Evolutionary conservation across 2,797 vertebrate genomes (phyloP), one percentile per base, ranked within the genome.

Genomic region (Mus minutoides): DNA sequence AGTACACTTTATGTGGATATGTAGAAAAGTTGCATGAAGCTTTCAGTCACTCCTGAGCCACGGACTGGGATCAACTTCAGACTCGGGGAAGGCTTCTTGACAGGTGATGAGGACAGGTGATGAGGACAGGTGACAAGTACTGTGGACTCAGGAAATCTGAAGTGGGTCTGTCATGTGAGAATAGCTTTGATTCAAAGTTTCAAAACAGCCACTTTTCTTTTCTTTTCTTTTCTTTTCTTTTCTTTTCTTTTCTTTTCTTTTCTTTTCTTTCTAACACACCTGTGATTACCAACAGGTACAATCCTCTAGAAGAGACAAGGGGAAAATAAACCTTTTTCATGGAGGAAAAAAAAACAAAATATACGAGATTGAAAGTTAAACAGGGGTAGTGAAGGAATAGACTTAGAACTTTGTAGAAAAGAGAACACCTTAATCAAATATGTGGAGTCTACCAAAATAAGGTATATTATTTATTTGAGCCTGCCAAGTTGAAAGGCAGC

Each of bases 381-480:
- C 46, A 83, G 52, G 83, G 13, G 24, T 76, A 4, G 75, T 86
- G 21, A 78, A 91, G 80, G 62, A 49, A 64, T 90, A 94, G 85
- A 62, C 13, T 84, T 73, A 37, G 43, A 84, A 78, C 37, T 71
- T 84, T 84, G 52, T 84, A 69, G 13, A 84, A 93, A 90, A 89
- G 22, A 92, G 31, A 73, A 92, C 40, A 94, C 87, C 40, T 88
- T 76, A 56, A 54, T 73, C 85, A 96, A 94, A 84, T 75, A 67
- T 67, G 60, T 83, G 46, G n/a, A 88, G 90, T 83, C 93, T 92
- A 79, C 62, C 46, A 93, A 95, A 96, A 96, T 79, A 64, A 29
- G 13, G 9, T 73, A 58, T 56, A 64, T 71, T 97, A 92, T n/a
- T 26, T 84, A 87, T 22, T 69, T 86, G 58, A 88, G 73, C 31